These are phyloP conservation scores for Alentia gelatinosa DNA, from an alignment of 2,888 invertebrate genomes.

Conservation along the genomic window DNA sequence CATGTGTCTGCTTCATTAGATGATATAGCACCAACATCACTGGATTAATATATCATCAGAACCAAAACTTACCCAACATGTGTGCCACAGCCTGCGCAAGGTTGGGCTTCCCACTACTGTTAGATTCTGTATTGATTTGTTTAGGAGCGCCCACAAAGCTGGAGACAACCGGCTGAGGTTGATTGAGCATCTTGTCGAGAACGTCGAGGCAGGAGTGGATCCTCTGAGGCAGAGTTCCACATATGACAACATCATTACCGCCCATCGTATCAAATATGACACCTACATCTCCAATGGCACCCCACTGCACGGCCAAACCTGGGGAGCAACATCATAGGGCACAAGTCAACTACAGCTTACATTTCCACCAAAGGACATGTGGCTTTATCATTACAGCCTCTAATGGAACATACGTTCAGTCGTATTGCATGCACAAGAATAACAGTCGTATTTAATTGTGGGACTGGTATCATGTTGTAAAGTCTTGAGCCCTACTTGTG, in stretches of 20 bases:
- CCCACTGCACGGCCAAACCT: conserved; percentile 95
- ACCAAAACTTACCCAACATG: conserved; percentile 88
- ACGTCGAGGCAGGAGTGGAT: conserved; percentile 95
- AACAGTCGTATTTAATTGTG: too few relatives aligned
- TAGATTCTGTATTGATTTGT: conserved; percentile 84
- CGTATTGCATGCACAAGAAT: too few relatives aligned
- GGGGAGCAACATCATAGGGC: not conserved
- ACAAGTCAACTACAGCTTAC: too few relatives aligned
- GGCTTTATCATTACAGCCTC: too few relatives aligned
- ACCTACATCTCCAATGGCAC: conserved; percentile 98
- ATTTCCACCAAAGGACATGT: too few relatives aligned
- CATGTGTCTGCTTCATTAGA: too few relatives aligned
- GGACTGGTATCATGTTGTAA: too few relatives aligned
- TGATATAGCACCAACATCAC: too few relatives aligned
- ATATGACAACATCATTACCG: conserved; percentile 93
- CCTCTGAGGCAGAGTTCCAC: conserved; percentile 97
- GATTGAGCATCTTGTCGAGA: conserved; percentile 94
- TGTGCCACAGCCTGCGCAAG: conserved; percentile 91
- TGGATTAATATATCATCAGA: too few relatives aligned
- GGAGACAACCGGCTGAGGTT: conserved; percentile 83
- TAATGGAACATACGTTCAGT: too few relatives aligned
- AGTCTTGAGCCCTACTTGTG: too few relatives aligned
- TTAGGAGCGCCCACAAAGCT: conserved; percentile 93
- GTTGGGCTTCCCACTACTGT: conserved; percentile 82
- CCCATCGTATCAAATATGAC: conserved; percentile 93